Evolutionary conservation across 2,113 vertebrate species (phyloP), one percentile per base, ranked within the genome.

Genomic region (Etia nguti): DNA sequence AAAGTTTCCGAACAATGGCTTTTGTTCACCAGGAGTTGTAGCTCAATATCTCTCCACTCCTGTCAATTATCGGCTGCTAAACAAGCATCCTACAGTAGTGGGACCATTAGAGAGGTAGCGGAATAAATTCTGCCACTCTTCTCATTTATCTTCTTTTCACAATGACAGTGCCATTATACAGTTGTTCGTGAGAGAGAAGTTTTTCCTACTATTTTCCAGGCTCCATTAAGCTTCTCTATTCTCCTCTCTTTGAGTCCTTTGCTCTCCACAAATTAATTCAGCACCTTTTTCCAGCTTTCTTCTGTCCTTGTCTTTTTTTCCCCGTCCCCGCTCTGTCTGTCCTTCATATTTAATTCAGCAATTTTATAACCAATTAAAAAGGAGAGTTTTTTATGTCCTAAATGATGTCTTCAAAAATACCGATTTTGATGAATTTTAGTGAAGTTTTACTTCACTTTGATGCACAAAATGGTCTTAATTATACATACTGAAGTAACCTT

Each of bases 1-100:
- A 75, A 80, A 82, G 84, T 90, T 60, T 75, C 48, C 36, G 18
- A 82, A 86, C 54, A 85, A 80, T 54, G 83, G 16, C 55, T 89
- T 68, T 73, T 55, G 5, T 54, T 82, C 29, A 2, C 11, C 12
- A 6, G 50, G 48, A 77, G 54, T n/a, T 60, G 46, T 11, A 24
- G 65, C 68, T 86, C 59, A 54, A 5, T 48, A 22, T 60, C 83
- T 73, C 22, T 11, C 16, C 3, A 15, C 75, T 60, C 34, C 80
- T 81, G 80, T 73, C 87, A 65, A 22, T 87, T 79, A 79, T 48
- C 0, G 11, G 6, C 34, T 2, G 2, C 59, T 36, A 43, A 90
- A 83, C 79, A 59, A 77, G 75, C 29, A 43, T 81, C 29, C 5
- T 31, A 22, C 29, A 52, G 38, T 26, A 54, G 41, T 79, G 9